Percentiles rank a stretch among this genome's conserved stretches.
These are phyloP conservation scores for Spinibarbus caldwelli DNA, from an alignment of 2,797 vertebrate species.

Conservation along the genomic window DNA sequence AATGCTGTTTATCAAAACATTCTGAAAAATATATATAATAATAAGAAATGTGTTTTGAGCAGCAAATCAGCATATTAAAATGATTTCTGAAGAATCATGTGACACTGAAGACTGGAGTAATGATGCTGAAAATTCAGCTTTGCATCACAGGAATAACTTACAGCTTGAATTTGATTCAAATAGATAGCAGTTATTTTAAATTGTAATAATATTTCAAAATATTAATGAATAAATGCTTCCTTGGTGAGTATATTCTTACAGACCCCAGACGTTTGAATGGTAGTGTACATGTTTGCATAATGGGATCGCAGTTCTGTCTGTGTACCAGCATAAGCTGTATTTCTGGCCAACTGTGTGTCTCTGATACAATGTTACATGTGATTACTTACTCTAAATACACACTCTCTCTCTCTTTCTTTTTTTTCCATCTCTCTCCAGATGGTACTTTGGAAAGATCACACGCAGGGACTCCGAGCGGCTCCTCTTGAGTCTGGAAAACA, in stretches of 20 bases:
- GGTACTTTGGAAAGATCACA: conserved; percentile 98
- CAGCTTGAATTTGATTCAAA: background rate
- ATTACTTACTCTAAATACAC: conserved; percentile 10
- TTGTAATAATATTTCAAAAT: background rate
- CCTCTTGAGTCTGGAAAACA: conserved; percentile 91
- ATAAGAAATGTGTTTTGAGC: background rate
- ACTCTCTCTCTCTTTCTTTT: conserved; percentile 42
- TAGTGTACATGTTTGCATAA: background rate
- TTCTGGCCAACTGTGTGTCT: conserved; percentile 16
- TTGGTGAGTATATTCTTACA: background rate
- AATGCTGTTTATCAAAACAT: background rate
- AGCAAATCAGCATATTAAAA: background rate
- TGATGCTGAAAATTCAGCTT: no score
- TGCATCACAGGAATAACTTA: background rate
- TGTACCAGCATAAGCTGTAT: background rate
- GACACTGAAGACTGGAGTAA: background rate
- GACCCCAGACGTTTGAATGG: background rate
- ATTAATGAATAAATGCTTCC: background rate
- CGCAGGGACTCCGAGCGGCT: conserved; percentile 93
- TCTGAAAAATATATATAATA: background rate
- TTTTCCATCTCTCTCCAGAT: conserved; percentile 73
- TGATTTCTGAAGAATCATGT: background rate
- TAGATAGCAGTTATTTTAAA: background rate
- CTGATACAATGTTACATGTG: conserved; percentile 6
- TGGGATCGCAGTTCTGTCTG: no score